Evolutionary conservation across 2,113 vertebrate species (phyloP).

Genomic region (Alligator sinensis): DNA sequence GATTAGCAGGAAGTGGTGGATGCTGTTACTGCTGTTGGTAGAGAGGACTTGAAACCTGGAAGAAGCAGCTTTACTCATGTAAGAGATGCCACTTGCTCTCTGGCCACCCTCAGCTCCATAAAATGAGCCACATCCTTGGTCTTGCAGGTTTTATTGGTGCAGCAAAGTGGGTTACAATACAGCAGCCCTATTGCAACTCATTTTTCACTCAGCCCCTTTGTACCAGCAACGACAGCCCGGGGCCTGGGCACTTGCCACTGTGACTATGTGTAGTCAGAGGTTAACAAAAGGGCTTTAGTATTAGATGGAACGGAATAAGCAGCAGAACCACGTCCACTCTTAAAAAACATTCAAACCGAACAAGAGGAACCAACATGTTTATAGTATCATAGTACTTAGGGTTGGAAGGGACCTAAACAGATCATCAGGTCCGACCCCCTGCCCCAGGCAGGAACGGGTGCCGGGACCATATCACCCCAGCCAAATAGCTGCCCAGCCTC

Average conservation of each 20-base stretch:
- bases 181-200: neutral
- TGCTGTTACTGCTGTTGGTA: neutral
- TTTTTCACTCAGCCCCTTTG: neutral
- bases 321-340: accelerated
- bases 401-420: too few relatives aligned
- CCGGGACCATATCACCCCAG: too few relatives aligned
- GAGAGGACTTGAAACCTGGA: constrained; percentile 9
- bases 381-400: too few relatives aligned
- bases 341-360: neutral
- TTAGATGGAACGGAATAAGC: neutral
- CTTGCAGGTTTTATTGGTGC: neutral
- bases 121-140: neutral
- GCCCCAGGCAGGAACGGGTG: too few relatives aligned
- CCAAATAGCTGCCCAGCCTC: too few relatives aligned
- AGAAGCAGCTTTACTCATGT: neutral
- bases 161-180: neutral
- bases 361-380: neutral
- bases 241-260: neutral
- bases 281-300: neutral
- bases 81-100: neutral
- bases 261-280: neutral
- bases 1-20: too few relatives aligned
- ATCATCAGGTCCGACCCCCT: too few relatives aligned
- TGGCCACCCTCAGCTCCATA: neutral
- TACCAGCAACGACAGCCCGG: neutral